These are phyloP conservation scores for Toxotes lorentzi DNA, from an alignment of 2,797 vertebrate species.

Conservation along the genomic window DNA sequence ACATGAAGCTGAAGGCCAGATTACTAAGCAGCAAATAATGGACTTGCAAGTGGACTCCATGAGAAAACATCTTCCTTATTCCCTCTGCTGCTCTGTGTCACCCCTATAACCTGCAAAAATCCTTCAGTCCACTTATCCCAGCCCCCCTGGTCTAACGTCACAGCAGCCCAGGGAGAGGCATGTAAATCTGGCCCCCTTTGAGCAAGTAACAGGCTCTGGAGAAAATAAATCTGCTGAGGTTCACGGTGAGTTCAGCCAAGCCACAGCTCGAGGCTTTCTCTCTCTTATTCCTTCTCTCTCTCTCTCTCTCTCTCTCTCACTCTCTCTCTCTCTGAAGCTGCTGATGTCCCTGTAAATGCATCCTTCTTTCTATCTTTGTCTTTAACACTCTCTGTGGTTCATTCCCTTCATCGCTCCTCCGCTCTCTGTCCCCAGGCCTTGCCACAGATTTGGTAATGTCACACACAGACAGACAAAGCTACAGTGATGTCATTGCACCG, in stretches of 20 bases:
- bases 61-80: constrained; percentile 18
- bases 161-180: constrained; percentile 72
- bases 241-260: constrained; percentile 88
- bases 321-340: constrained; percentile 36
- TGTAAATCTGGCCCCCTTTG: constrained; percentile 78
- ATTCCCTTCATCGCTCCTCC: constrained; percentile 33
- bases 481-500: constrained; percentile 73
- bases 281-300: constrained; percentile 41
- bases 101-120: constrained; percentile 39
- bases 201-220: constrained; percentile 79
- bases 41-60: constrained; percentile 16
- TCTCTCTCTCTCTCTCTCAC: constrained; percentile 47
- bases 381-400: constrained; percentile 2
- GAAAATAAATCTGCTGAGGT: constrained; percentile 83
- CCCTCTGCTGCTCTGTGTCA: constrained; percentile 20
- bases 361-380: constrained; percentile 48
- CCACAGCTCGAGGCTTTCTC: constrained; percentile 73
- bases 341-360: constrained; percentile 50
- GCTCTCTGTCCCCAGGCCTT: constrained; percentile 22
- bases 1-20: constrained; percentile 34
- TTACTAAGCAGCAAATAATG: constrained; percentile 51
- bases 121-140: constrained; percentile 50
- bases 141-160: constrained; percentile 55
- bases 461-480: constrained; percentile 41
- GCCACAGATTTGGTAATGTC: constrained; percentile 56